Conservation (phyloP, 2,113 vertebrate species). For the Notothenia rossii region DNA sequence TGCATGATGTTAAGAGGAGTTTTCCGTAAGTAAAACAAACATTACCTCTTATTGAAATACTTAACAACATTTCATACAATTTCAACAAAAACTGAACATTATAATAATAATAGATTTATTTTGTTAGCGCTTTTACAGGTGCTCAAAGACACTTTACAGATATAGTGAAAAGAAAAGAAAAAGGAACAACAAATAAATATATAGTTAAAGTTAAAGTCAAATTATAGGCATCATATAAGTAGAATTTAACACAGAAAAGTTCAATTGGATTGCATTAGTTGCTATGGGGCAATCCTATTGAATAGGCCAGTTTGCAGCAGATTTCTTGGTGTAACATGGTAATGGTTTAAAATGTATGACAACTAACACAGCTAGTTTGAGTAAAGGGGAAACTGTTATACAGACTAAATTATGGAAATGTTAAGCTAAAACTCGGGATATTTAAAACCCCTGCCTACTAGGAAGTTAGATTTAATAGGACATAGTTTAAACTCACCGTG, state of each 20-base stretch:
- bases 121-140: no score
- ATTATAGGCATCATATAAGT: neutral
- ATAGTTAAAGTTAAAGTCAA: no score
- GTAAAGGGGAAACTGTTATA: neutral
- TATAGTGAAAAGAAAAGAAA: no score
- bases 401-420: neutral
- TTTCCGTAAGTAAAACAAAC: neutral
- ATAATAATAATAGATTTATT: no score
- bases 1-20: neutral
- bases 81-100: neutral
- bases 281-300: neutral
- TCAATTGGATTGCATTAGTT: neutral
- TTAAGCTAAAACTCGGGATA: neutral
- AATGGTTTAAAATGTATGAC: neutral
- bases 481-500: slow-evolving; percentile 75
- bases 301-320: neutral
- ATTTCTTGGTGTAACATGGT: neutral
- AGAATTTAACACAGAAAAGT: neutral
- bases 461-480: neutral
- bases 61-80: neutral
- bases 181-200: no score
- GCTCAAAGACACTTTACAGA: no score
- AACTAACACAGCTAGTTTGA: neutral
- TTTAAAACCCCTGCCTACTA: neutral
- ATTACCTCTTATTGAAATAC: neutral